A percentile compares a stretch with the other conserved stretches of the same genome.
Conservation (phyloP, 2,888 invertebrate genomes). For the Drosophila birchii region DNA sequence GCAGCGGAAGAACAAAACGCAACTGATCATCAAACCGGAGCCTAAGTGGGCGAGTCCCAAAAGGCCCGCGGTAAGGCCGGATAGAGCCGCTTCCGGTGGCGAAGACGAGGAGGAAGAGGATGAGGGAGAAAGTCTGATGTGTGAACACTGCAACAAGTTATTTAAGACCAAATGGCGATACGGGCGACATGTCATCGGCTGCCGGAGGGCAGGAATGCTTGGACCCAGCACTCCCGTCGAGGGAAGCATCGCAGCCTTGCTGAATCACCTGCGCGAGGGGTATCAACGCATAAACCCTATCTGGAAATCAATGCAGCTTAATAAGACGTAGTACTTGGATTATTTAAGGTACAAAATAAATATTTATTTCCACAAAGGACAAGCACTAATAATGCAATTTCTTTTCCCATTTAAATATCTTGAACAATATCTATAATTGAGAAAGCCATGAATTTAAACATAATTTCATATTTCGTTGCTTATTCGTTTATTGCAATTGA, state of each 20-base stretch:
- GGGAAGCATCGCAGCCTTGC: slow-evolving; percentile 36
- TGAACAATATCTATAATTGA: not conserved
- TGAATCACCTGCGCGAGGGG: slow-evolving; percentile 56
- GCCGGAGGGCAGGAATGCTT: slow-evolving; percentile 18
- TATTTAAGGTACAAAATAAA: not conserved
- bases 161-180: slow-evolving; percentile 62
- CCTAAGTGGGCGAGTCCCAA: slow-evolving; percentile 46
- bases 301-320: slow-evolving; percentile 45
- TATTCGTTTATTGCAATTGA: not conserved
- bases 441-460: not conserved
- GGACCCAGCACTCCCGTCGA: not conserved
- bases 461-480: no score
- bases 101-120: slow-evolving; percentile 6
- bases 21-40: slow-evolving; percentile 63
- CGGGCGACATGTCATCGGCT: slow-evolving; percentile 48
- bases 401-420: not conserved
- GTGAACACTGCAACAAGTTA: slow-evolving; percentile 64
- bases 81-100: not conserved
- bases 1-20: slow-evolving; percentile 55
- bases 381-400: not conserved
- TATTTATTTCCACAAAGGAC: not conserved
- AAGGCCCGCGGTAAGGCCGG: not conserved
- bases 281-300: slow-evolving; percentile 53
- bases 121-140: slow-evolving; percentile 40
- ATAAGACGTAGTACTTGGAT: not conserved